phyloP scores from a whole-genome alignment of 2,113 vertebrate species.

The Pelvicachromis taeniatus region DNA sequence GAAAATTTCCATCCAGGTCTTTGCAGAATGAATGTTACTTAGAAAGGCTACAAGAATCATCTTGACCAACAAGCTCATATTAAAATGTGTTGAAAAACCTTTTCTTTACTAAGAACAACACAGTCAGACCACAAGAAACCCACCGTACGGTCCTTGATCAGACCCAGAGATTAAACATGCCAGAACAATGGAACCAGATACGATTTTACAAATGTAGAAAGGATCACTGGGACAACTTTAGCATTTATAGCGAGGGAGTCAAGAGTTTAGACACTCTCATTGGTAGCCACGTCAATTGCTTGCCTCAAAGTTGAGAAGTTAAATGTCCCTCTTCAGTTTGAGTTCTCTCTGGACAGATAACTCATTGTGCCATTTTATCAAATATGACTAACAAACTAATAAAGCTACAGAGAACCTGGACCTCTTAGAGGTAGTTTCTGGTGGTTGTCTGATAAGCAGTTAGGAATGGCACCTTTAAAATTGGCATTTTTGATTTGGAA shows the following conservation, averaged over 20 bases:
- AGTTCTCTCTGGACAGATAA: neutral
- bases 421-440: neutral
- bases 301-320: neutral
- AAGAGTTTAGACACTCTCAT: neutral
- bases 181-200: neutral
- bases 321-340: neutral
- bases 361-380: neutral
- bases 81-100: neutral
- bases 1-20: neutral
- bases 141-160: neutral
- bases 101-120: neutral
- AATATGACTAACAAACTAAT: rapidly evolving
- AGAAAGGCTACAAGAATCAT: neutral
- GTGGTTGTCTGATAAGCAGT: neutral
- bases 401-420: neutral
- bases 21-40: neutral
- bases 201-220: neutral
- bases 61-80: neutral
- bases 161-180: neutral
- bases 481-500: neutral
- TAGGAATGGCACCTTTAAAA: neutral
- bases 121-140: neutral
- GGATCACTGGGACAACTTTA: neutral
- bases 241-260: neutral
- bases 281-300: neutral